Percentiles rank a stretch among this genome's conserved stretches.
These are phyloP conservation scores for Cathartes aura DNA, from an alignment of 2,113 vertebrate genomes.

Conservation along the genomic window DNA sequence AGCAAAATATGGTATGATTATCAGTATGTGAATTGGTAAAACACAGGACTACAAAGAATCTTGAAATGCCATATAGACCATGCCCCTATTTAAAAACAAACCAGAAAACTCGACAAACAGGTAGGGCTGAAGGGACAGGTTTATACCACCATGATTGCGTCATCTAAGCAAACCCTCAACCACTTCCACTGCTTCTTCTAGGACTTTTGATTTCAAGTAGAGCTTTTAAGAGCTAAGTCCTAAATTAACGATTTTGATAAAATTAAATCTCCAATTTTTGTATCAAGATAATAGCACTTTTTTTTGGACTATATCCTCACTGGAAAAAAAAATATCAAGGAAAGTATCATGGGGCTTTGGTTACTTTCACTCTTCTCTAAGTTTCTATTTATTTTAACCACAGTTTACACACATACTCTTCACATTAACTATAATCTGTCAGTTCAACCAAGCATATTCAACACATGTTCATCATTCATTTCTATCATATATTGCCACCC, in stretches of 20 bases:
- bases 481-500: background rate
- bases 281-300: background rate
- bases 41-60: background rate
- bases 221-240: background rate
- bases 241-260: background rate
- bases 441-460: background rate
- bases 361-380: background rate
- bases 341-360: background rate
- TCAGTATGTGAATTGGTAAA: background rate
- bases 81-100: background rate
- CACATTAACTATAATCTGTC: background rate
- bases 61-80: background rate
- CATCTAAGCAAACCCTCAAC: background rate
- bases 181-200: background rate
- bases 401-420: background rate
- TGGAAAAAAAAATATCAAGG: background rate
- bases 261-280: background rate
- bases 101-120: background rate
- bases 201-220: background rate
- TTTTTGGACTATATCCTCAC: background rate
- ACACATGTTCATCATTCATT: background rate
- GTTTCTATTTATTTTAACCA: background rate
- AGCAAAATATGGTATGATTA: background rate
- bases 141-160: fast-evolving
- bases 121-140: background rate